phyloP scores from a whole-genome alignment of 2,113 vertebrate species.

The Penelope pileata region DNA sequence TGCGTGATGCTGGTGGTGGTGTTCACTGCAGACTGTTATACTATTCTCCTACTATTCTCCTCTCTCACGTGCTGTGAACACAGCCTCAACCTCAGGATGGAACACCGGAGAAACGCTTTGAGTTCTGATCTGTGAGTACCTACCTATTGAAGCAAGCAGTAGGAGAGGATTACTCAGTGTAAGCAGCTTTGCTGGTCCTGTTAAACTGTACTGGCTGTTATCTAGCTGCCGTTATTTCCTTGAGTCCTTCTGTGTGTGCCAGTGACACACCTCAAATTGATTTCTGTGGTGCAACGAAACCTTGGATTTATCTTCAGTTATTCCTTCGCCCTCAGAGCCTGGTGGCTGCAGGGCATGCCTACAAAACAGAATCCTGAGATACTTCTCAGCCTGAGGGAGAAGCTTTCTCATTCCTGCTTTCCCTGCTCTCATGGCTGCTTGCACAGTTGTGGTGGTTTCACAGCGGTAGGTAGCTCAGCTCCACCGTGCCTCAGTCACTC shows the following conservation, averaged over 20 bases:
- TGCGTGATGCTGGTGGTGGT: not conserved
- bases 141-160: not conserved
- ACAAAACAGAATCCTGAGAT: fast-evolving
- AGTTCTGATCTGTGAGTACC: not conserved
- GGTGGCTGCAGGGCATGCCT: not conserved
- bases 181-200: not conserved
- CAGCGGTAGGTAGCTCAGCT: not conserved
- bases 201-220: not conserved
- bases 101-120: not conserved
- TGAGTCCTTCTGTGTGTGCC: not conserved
- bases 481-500: not conserved
- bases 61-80: not conserved
- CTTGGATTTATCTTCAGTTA: not conserved
- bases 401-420: not conserved
- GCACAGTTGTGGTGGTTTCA: not conserved
- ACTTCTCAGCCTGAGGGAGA: not conserved
- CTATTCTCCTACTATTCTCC: too few relatives aligned
- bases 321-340: not conserved
- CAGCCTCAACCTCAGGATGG: not conserved
- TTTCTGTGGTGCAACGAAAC: not conserved
- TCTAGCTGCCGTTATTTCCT: not conserved
- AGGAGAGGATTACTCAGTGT: not conserved
- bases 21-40: not conserved
- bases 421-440: not conserved
- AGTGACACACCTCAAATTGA: not conserved